Evolutionary conservation across 2,797 vertebrate species (phyloP).

Genomic region (Argentina silus): DNA sequence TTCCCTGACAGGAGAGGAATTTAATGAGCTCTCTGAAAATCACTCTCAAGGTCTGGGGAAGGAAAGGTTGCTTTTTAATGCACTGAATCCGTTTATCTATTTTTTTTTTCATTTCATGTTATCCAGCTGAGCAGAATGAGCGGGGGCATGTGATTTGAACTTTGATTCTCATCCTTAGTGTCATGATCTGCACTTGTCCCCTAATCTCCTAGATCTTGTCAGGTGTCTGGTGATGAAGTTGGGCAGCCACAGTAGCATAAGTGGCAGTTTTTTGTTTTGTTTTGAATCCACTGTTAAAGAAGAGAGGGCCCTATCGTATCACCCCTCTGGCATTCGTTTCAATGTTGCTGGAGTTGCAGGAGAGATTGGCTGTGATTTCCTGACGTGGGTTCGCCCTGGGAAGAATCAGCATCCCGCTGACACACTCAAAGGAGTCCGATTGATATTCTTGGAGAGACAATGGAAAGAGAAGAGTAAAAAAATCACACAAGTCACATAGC

Average conservation of each 20-base stretch:
- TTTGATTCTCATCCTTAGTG: not conserved
- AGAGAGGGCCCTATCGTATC: not conserved
- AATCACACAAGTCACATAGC: constrained; percentile 67
- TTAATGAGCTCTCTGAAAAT: constrained; percentile 26
- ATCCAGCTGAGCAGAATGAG: not conserved
- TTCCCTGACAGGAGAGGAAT: constrained; percentile 19
- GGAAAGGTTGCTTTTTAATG: not conserved
- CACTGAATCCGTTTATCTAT: not conserved
- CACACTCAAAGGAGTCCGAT: constrained; percentile 64
- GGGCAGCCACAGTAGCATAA: too few relatives aligned
- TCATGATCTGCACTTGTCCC: too few relatives aligned
- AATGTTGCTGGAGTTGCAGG: not conserved
- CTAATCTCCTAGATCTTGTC: too few relatives aligned
- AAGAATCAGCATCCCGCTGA: not conserved
- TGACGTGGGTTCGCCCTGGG: not conserved
- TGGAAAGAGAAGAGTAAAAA: constrained; percentile 50
- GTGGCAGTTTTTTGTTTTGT: too few relatives aligned
- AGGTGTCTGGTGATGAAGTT: too few relatives aligned
- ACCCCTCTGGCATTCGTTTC: not conserved
- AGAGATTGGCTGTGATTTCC: not conserved
- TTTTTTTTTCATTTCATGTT: not conserved
- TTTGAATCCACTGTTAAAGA: not conserved
- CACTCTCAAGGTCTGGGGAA: constrained; percentile 3
- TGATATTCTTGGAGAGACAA: constrained; percentile 73
- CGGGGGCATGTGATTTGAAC: not conserved